phyloP scores from a whole-genome alignment of 1,140 invertebrate genomes.

The Nephila pilipes region DNA sequence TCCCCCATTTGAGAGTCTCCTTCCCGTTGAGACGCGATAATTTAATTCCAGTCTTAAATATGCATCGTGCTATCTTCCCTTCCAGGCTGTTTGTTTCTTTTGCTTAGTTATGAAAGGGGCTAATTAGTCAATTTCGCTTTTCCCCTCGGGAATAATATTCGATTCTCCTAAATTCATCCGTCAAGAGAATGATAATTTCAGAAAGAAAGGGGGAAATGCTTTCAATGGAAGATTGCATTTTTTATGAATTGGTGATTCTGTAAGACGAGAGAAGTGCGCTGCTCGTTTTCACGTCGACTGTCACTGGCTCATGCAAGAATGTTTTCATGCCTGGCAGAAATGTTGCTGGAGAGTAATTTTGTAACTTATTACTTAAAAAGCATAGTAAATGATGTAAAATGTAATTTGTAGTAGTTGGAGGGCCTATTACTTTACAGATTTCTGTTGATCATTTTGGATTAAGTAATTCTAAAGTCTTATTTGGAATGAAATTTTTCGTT shows the following conservation, averaged over 20 bases:
- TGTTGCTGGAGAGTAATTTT: no score
- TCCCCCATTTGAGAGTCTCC: neutral
- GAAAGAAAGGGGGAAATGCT: neutral
- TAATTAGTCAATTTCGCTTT: constrained; percentile 22
- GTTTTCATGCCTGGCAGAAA: no score
- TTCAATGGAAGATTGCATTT: neutral
- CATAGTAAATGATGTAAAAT: no score
- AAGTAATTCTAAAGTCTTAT: no score
- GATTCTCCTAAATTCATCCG: neutral
- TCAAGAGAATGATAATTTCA: neutral
- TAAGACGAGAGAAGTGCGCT: neutral
- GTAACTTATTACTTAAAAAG: no score
- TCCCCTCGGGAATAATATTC: neutral
- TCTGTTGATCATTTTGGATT: no score
- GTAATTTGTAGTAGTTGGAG: no score
- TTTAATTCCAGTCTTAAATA: constrained; percentile 13
- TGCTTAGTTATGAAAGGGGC: neutral
- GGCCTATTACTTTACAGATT: no score
- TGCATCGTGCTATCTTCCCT: neutral
- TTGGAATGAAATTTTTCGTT: no score
- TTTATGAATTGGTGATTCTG: neutral
- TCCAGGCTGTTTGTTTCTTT: neutral
- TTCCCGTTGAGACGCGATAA: neutral
- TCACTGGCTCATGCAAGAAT: neutral
- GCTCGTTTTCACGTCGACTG: neutral